Evolutionary conservation across 2,888 invertebrate species (phyloP).

Genomic region (Octodonta nipae): DNA sequence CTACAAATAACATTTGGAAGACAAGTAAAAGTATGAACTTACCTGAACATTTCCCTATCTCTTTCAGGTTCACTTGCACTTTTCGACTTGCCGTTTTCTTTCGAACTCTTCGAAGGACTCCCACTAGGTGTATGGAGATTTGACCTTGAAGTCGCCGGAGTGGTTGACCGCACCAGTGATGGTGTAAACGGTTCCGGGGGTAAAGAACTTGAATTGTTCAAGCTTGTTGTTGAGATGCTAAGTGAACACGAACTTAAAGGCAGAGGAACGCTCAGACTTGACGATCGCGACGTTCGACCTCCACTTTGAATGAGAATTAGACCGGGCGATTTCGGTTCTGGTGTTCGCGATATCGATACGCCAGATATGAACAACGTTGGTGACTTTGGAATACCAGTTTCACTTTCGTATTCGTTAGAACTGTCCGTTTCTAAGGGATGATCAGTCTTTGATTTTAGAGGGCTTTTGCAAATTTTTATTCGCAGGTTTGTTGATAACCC

Average conservation of each 20-base stretch:
- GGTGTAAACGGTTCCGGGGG: slow-evolving; percentile 33
- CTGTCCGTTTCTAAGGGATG: slow-evolving; percentile 37
- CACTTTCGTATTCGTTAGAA: slow-evolving; percentile 43
- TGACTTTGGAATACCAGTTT: slow-evolving; percentile 43
- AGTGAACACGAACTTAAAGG: slow-evolving; percentile 32
- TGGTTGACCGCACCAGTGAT: slow-evolving; percentile 31
- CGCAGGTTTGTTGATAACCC: slow-evolving; percentile 28
- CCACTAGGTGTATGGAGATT: slow-evolving; percentile 26
- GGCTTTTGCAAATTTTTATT: slow-evolving; percentile 34
- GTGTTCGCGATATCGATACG: slow-evolving; percentile 42
- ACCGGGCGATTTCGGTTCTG: slow-evolving; percentile 38
- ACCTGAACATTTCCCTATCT: slow-evolving; percentile 39
- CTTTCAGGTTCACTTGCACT: slow-evolving; percentile 41
- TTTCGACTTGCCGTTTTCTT: slow-evolving; percentile 34
- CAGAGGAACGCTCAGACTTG: slow-evolving; percentile 39
- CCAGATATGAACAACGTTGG: slow-evolving; percentile 45
- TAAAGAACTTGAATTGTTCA: slow-evolving; percentile 23
- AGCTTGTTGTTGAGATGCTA: slow-evolving; percentile 32
- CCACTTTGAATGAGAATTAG: slow-evolving; percentile 31
- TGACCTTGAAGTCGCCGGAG: slow-evolving; percentile 28
- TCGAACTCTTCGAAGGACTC: slow-evolving; percentile 24
- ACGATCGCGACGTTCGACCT: slow-evolving; percentile 36
- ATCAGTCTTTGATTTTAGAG: slow-evolving; percentile 20
- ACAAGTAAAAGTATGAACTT: slow-evolving; percentile 3
- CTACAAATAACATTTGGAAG: no score